Conservation (phyloP, 2,113 vertebrate genomes). For the Onychostruthus taczanowskii region DNA sequence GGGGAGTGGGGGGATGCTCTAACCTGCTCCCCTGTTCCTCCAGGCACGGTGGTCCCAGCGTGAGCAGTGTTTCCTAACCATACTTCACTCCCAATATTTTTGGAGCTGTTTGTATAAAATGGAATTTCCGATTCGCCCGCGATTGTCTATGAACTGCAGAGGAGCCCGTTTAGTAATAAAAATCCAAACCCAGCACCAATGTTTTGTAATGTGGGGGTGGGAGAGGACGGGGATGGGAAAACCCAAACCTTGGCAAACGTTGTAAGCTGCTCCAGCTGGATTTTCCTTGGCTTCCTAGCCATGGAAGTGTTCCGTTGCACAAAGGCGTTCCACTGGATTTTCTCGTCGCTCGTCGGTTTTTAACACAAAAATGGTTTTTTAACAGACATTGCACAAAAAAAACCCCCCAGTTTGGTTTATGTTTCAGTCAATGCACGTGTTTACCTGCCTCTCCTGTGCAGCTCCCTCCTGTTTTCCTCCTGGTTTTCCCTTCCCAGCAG, state of each 20-base stretch:
- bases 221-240: neutral
- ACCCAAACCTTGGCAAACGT: constrained; percentile 41
- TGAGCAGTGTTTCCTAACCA: constrained; percentile 78
- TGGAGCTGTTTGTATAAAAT: constrained; percentile 80
- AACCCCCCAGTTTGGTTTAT: neutral
- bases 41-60: constrained; percentile 52
- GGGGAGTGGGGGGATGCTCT: constrained; percentile 25
- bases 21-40: constrained; percentile 57
- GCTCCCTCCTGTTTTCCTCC: constrained; percentile 22
- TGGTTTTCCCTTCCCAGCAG: constrained; percentile 11
- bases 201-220: constrained; percentile 16
- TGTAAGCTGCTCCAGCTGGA: constrained; percentile 55
- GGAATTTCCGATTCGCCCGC: constrained; percentile 67
- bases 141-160: constrained; percentile 78
- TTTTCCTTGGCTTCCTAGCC: constrained; percentile 25
- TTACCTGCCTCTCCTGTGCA: constrained; percentile 34
- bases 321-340: constrained; percentile 69
- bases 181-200: neutral
- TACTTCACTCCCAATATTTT: constrained; percentile 85
- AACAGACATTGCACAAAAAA: constrained; percentile 30
- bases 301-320: constrained; percentile 40
- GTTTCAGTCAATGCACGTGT: constrained; percentile 19
- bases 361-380: neutral
- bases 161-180: constrained; percentile 78
- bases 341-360: constrained; percentile 52